A percentile compares a stretch with the other conserved stretches of the same genome.
Evolutionary conservation across 2,113 vertebrate genomes (phyloP).

Genomic region (Turnix velox): DNA sequence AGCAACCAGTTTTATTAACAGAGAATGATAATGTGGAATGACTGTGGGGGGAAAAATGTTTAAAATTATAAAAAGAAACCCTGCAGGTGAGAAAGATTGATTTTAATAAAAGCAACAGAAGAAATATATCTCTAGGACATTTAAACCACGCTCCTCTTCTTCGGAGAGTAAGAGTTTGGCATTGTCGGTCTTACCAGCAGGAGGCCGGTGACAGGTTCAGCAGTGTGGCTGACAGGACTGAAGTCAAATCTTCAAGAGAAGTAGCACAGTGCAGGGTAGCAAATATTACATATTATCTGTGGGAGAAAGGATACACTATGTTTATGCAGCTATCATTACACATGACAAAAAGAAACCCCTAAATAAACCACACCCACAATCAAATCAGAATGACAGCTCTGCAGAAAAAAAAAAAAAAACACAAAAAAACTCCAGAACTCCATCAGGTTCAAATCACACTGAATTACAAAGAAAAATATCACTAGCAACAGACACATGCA

Average conservation of each 20-base stretch:
- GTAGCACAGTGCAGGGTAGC: background rate
- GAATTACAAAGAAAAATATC: constrained; percentile 19
- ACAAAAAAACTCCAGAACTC: background rate
- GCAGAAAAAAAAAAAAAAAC: background rate
- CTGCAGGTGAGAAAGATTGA: constrained; percentile 64
- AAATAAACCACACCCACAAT: background rate
- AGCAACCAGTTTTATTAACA: constrained; percentile 68
- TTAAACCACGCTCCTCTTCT: background rate
- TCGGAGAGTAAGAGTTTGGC: background rate
- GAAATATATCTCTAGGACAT: constrained; percentile 44
- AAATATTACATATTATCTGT: constrained; percentile 8
- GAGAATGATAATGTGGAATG: constrained; percentile 60
- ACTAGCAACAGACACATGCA: background rate
- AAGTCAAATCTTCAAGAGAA: constrained; percentile 34
- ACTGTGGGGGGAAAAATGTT: constrained; percentile 51
- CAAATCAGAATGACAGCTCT: constrained; percentile 3
- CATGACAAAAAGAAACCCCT: background rate
- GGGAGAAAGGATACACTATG: background rate
- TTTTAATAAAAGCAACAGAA: constrained; percentile 55
- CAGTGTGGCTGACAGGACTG: constrained; percentile 28
- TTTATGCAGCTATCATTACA: background rate
- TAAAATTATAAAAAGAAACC: constrained; percentile 63
- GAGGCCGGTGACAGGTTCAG: constrained; percentile 35
- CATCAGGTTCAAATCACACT: background rate
- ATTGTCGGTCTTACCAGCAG: constrained; percentile 43